These are phyloP conservation scores for Penaeus indicus DNA, from an alignment of 1,140 invertebrate genomes.

Conservation along the genomic window DNA sequence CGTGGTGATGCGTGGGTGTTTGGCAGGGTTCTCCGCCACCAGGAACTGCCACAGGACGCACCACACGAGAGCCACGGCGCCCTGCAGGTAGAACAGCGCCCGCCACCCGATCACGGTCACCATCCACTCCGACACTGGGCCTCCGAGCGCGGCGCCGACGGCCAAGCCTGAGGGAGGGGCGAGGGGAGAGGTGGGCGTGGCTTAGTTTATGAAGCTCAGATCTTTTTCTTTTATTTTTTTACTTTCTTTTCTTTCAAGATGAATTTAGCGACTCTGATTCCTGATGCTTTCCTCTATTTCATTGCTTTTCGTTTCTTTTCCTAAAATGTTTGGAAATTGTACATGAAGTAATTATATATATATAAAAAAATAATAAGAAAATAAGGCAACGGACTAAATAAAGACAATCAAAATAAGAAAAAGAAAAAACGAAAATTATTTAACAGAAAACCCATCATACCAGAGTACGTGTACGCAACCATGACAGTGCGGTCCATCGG, in stretches of 20 bases:
- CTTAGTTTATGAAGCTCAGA: no score
- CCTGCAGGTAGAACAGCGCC: slow-evolving; percentile 87
- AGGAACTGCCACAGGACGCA: slow-evolving; percentile 86
- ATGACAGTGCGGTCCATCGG: slow-evolving; percentile 62
- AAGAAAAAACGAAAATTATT: background rate
- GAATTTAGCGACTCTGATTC: no score
- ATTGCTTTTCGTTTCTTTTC: no score
- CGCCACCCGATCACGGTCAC: slow-evolving; percentile 77
- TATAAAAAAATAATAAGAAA: no score
- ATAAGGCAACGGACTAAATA: no score
- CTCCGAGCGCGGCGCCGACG: slow-evolving; percentile 62
- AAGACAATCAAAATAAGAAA: no score
- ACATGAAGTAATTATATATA: no score
- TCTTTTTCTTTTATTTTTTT: no score
- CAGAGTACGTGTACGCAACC: slow-evolving; percentile 65
- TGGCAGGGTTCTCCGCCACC: slow-evolving; percentile 86
- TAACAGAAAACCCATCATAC: slow-evolving; percentile 7
- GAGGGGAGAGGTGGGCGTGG: no score
- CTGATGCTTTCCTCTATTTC: no score
- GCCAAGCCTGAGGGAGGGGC: slow-evolving; percentile 48
- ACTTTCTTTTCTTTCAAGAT: no score
- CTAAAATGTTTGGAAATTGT: no score
- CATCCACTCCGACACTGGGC: slow-evolving; percentile 59
- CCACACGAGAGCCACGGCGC: slow-evolving; percentile 84
- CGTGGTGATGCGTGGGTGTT: slow-evolving; percentile 86